Base-by-base conservation (phyloP, 1,140 invertebrate genomes). In the Macrocentrus cingulum region DNA sequence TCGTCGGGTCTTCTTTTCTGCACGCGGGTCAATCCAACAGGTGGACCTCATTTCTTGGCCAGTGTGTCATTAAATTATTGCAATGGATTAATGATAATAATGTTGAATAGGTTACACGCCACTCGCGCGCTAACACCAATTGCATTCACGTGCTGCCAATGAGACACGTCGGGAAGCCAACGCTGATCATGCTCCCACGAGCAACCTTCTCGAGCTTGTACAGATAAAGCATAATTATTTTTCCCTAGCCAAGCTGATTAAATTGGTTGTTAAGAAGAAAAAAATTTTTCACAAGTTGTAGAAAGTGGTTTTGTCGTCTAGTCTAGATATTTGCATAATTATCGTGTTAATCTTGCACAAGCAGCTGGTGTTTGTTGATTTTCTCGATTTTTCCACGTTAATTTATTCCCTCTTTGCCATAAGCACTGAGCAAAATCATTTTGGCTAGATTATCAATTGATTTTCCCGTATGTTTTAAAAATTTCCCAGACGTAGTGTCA, bases 1-100 rank as follows among this genome's bases (percentile, higher is more conserved):
- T 39, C 36, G 69, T 70, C 68, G 64, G 68, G 67, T 68, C 64
- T 68, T 69, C 15, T 39, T 39, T 13, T 4, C 8, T 39, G 13
- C 55, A 61, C 36, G 11, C 48, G 29, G 42, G n/a, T 7, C 19
- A 48, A 48, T 16, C 55, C 59, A 60, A 54, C 39, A 71, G 68
- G 63, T 70, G 68, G 56, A 63, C 60, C 53, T 49, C 58, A 46
- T 49, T 16, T 3, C 25, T 32, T 9, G 32, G 7, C 3, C n/a
- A 20, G 3, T 22, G 23, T 51, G 15, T 51, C 20, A 51, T 52
- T 25, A 52, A 52, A 25, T 41, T 18, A 16, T 52, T 41, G 29
- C 22, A 22, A 11, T 29, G 34, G 23, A 56, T 56, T 20, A 39
- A 46, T 23, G 23, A 48, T 32, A 45, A 56, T 32, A 23, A 16